A percentile compares a stretch with the other conserved stretches of the same genome.
phyloP scores from a whole-genome alignment of 2,797 vertebrate species.

The Periparus ater region DNA sequence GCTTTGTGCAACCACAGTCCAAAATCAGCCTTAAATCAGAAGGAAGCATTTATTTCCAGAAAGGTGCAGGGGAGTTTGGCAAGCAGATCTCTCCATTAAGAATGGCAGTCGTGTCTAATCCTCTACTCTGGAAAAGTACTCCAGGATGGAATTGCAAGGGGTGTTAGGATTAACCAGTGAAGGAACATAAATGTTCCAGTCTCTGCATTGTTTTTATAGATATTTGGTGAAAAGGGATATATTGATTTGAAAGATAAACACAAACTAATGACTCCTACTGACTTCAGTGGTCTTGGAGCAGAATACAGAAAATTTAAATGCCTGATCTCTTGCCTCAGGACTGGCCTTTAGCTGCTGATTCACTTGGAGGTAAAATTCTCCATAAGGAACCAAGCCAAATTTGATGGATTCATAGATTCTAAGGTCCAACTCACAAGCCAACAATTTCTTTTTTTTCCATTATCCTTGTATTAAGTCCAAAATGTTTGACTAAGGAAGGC shows the following conservation, averaged over 20 bases:
- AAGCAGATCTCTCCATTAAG: neutral
- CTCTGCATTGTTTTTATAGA: neutral
- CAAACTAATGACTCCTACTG: neutral
- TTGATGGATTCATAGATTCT: slow-evolving; percentile 31
- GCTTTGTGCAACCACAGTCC: neutral
- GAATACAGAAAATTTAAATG: neutral
- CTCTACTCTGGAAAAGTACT: neutral
- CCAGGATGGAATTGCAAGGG: neutral
- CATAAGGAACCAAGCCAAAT: neutral
- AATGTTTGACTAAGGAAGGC: neutral
- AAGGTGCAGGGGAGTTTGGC: neutral
- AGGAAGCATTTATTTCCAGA: slow-evolving; percentile 3
- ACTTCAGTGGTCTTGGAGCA: neutral
- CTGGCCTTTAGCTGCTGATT: neutral
- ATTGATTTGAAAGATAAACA: neutral
- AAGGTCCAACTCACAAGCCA: neutral
- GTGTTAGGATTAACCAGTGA: neutral
- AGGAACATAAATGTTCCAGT: neutral
- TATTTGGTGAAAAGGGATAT: neutral
- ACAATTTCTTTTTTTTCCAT: neutral
- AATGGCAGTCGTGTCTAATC: neutral
- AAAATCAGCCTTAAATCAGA: slow-evolving; percentile 12
- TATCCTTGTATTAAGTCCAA: slow-evolving; percentile 25
- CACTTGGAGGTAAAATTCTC: neutral
- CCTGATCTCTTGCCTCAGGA: neutral